phyloP scores from a whole-genome alignment of 2,888 invertebrate species.

The Megamerina dolium region DNA sequence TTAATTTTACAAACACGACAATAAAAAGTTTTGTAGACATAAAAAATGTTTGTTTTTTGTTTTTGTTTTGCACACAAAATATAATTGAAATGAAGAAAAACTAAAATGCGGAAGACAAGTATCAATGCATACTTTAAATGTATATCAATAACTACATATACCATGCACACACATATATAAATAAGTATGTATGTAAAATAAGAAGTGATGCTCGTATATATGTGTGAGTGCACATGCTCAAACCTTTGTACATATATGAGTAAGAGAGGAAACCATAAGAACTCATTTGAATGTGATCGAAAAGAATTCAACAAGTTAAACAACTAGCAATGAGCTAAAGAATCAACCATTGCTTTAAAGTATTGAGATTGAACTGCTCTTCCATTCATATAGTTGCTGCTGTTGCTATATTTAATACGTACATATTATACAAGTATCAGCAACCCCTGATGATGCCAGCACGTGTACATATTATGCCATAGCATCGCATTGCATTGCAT shows the following conservation, averaged over 20 bases:
- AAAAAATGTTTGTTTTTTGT: no score
- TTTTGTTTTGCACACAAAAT: no score
- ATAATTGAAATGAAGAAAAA: neutral
- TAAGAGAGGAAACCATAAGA: conserved; percentile 6
- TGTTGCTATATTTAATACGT: no score
- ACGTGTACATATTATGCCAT: no score
- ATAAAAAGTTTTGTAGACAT: neutral
- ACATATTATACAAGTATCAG: no score
- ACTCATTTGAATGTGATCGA: conserved; percentile 15
- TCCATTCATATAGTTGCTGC: no score
- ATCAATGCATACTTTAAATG: neutral
- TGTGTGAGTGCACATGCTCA: neutral
- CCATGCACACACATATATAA: neutral
- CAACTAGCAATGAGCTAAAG: no score
- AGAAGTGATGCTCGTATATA: neutral
- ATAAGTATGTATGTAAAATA: no score
- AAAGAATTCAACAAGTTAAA: conserved; percentile 25
- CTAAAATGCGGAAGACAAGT: neutral
- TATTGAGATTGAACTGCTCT: no score
- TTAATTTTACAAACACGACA: neutral
- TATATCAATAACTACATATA: neutral
- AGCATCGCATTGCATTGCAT: no score
- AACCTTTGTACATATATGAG: neutral
- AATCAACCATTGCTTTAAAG: no score
- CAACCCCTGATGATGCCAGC: no score